These are phyloP conservation scores for Nemotelus pantherinus DNA, from an alignment of 2,888 invertebrate genomes.

Conservation along the genomic window DNA sequence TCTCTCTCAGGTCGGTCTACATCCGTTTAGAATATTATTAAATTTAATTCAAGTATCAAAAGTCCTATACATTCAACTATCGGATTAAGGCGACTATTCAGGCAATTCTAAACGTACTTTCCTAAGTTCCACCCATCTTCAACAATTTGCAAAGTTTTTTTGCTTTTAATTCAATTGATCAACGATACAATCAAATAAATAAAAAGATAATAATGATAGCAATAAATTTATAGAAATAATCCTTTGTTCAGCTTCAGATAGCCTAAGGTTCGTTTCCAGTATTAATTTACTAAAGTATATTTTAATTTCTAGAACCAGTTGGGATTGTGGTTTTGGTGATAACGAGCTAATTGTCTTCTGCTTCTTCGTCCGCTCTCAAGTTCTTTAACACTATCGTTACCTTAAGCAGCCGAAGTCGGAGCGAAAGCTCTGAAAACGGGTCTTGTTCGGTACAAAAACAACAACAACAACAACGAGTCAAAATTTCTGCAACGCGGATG, in stretches of 20 bases:
- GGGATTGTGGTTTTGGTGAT: neutral
- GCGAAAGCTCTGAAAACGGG: neutral
- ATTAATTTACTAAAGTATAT: conserved; percentile 23
- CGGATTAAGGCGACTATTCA: too few relatives aligned
- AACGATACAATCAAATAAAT: too few relatives aligned
- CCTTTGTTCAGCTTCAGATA: neutral
- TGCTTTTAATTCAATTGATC: too few relatives aligned
- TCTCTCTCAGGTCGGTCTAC: too few relatives aligned
- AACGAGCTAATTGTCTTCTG: neutral
- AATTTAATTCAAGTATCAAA: too few relatives aligned
- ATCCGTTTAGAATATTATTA: too few relatives aligned
- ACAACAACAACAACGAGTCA: neutral
- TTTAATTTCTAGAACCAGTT: conserved; percentile 19
- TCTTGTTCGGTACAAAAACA: neutral
- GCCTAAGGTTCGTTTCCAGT: neutral
- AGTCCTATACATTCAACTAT: too few relatives aligned
- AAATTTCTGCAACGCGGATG: neutral
- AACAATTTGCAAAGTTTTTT: too few relatives aligned
- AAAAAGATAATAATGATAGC: too few relatives aligned
- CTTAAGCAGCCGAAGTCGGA: neutral
- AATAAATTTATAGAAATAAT: conserved; percentile 19
- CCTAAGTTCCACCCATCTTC: too few relatives aligned
- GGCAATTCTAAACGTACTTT: too few relatives aligned
- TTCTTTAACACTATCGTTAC: neutral
- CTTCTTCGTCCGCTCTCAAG: neutral